A percentile compares a stretch with the other conserved stretches of the same genome.
These are phyloP conservation scores for Caenorhabditis virilis DNA, from an alignment of 2,888 invertebrate genomes.

Conservation along the genomic window DNA sequence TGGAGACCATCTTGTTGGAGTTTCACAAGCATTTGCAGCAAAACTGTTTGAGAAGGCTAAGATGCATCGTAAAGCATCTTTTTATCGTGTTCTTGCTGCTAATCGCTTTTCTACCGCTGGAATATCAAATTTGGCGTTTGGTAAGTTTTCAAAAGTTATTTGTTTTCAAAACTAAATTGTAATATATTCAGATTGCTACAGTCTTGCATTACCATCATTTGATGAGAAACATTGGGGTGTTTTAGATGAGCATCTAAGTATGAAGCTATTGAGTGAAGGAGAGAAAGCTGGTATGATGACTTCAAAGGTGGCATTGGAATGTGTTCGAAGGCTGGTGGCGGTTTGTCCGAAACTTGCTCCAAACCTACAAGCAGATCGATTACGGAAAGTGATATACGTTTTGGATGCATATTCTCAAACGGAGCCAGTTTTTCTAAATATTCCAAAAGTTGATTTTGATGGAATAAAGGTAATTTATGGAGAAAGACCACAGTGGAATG, in stretches of 20 bases:
- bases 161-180: too few species aligned
- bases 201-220: conserved; percentile 38
- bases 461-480: conserved; percentile 43
- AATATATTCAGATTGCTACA: too few species aligned
- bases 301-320: conserved; percentile 22
- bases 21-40: conserved; percentile 72
- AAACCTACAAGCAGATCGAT: conserved; percentile 12
- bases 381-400: conserved; percentile 13
- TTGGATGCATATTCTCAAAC: conserved; percentile 16
- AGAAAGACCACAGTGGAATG: conserved; percentile 43
- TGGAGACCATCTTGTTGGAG: conserved; percentile 84
- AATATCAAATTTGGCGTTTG: conserved; percentile 42
- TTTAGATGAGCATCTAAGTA: conserved; percentile 48
- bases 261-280: conserved; percentile 26
- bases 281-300: conserved; percentile 25
- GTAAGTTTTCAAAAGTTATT: too few species aligned
- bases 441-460: conserved; percentile 23
- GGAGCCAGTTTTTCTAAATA: conserved; percentile 3
- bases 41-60: conserved; percentile 91
- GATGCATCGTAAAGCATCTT: conserved; percentile 70
- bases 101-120: conserved; percentile 75
- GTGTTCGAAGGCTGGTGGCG: conserved; percentile 18
- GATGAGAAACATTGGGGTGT: conserved; percentile 51
- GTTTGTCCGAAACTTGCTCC: conserved; percentile 28
- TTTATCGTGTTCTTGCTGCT: conserved; percentile 87